Evolutionary conservation across 2,888 invertebrate species (phyloP), one percentile per base, ranked within the genome.

Genomic region (Physocephala rufipes): DNA sequence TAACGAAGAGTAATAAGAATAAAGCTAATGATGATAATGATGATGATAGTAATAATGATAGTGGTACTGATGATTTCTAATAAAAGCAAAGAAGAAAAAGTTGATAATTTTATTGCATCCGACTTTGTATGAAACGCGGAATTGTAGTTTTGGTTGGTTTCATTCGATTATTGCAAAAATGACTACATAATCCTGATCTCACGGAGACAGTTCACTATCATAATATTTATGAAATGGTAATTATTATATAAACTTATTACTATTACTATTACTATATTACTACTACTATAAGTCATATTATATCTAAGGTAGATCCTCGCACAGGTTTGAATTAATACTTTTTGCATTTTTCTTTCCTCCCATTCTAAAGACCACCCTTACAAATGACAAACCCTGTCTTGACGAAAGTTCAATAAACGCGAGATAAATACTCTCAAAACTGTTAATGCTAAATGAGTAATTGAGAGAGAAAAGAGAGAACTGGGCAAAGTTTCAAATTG

Each of bases 41-140:
- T n/a, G 9, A 47, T 47, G 47, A 24, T 45, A 26, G n/a, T 16
- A n/a, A 49, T 47, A 21, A 28, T 15, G 19, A 30, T 61, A 51
- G 30, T 69, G 69, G 13, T 53, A 43, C 21, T 7, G 63, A 53
- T 58, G 47, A 45, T 36, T 36, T 36, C 36, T 36, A 36, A 36
- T 36, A 9, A 36, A 36, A 36, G 30, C 24, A 49, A 36, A 30
- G 61, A 30, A n/a, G 19, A 30, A 9, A 15, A n/a, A 1, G 61
- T 16, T 55, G 67, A 58, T 67, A 67, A 45, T 67, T 63, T 36
- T 58, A 67, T 28, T 30, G 65, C n/a, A 55, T 62, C 58, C 64
- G 67, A 58, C 62, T 36, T 36, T 36, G 36, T 36, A n/a, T n/a
- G n/a, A n/a, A n/a, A n/a, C n/a, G n/a, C 36, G 9, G 36, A 36